Evolutionary conservation across 2,797 vertebrate species (phyloP).

Genomic region (Anabas testudineus): DNA sequence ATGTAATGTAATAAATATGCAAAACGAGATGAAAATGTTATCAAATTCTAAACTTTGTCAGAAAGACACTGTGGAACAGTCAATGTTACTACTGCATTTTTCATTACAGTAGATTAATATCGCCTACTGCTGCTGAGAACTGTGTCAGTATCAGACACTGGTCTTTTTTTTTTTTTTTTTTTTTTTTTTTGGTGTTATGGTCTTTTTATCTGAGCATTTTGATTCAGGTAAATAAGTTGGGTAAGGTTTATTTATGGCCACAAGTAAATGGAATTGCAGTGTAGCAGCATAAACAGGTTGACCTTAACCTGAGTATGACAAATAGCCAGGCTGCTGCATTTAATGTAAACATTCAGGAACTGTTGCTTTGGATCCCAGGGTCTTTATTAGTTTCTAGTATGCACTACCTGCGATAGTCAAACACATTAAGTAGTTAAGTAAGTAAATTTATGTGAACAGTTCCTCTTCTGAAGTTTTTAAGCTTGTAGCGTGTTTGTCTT

Average conservation of each 20-base stretch:
- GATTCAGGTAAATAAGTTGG: slow-evolving; percentile 19
- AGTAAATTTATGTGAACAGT: slow-evolving; percentile 6
- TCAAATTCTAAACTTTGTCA: no score
- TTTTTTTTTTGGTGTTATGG: background rate
- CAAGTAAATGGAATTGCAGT: slow-evolving; percentile 14
- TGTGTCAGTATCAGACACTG: no score
- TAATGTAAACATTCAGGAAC: slow-evolving; percentile 11
- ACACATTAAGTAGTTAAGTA: background rate
- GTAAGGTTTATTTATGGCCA: slow-evolving; percentile 20
- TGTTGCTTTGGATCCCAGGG: background rate
- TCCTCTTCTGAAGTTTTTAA: background rate
- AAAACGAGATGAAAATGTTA: no score
- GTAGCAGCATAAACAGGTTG: slow-evolving; percentile 32
- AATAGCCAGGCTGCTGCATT: slow-evolving; percentile 21
- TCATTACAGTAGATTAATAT: no score
- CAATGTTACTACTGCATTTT: no score
- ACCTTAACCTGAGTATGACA: slow-evolving; percentile 40
- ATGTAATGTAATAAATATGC: no score
- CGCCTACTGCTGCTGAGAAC: no score
- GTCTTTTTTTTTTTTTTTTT: background rate
- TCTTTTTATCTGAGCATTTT: background rate
- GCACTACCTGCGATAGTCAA: background rate
- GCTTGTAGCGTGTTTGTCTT: background rate
- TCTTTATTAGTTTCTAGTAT: slow-evolving; percentile 1
- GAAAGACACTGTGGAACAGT: no score